Evolutionary conservation across 2,797 vertebrate species (phyloP), one percentile per base, ranked within the genome.

Genomic region (Platyrinchus mystaceus): DNA sequence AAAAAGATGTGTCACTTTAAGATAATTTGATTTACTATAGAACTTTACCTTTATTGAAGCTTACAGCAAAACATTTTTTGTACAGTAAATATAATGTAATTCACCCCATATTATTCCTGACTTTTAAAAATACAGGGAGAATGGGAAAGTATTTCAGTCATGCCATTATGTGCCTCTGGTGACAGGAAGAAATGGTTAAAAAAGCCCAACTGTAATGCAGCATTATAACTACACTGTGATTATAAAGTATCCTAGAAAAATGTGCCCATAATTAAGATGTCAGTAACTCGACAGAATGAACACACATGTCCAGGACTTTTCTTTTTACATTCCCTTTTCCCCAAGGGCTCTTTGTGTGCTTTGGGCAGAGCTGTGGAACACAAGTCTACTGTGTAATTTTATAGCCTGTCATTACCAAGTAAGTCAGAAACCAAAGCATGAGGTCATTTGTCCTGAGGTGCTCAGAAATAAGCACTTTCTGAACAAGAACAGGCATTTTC

Each of bases 351-450:
- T 62, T 23, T 13, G 46, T 64, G 64, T 43, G 59, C 62, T 71
- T 49, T 52, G 55, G 53, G 3, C 79, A 75, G 85, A 73, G 30
- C 34, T 9, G n/a, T 3, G 1, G 87, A 88, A 84, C 93, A 90
- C 66, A 91, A 84, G 81, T 77, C 82, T 70, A 77, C 73, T 78
- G 46, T 34, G 78, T 74, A 41, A 89, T 89, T 95, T 91, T 49
- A 81, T 34, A 93, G 68, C 15, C 60, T 12, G n/a, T 66, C 47
- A 69, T 91, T 85, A 71, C 74, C 44, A 16, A 84, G 53, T 34
- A 46, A 82, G 44, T 44, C 30, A 79, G 70, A 89, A 86, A 90
- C 63, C 52, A 79, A 79, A 90, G 20, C 52, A 90, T 50, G 24
- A 85, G 50, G 80, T 86, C 80, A 49, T n/a, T 60, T 32, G 36